Evolutionary conservation across 1,140 invertebrate species (phyloP).

Genomic region (Drosophila watanabei): DNA sequence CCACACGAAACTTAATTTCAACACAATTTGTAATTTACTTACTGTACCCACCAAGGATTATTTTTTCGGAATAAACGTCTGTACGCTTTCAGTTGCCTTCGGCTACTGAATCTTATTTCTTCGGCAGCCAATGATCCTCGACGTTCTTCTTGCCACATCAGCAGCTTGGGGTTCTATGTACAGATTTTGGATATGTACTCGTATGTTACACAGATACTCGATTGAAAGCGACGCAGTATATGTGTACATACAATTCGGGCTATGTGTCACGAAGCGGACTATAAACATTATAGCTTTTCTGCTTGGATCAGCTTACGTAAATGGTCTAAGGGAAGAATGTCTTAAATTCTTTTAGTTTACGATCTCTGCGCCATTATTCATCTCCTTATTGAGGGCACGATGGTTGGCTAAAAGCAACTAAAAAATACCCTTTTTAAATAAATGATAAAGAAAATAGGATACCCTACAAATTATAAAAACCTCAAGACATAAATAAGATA

Average conservation of each 20-base stretch:
- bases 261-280: neutral
- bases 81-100: conserved; percentile 8
- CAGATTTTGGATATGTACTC: neutral
- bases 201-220: neutral
- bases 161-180: neutral
- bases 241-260: neutral
- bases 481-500: too few species aligned
- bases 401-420: neutral
- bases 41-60: neutral
- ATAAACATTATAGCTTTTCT: neutral
- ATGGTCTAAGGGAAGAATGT: neutral
- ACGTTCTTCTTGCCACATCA: neutral
- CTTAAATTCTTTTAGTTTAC: neutral
- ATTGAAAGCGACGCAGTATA: neutral
- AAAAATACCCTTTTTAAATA: neutral
- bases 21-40: neutral
- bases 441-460: neutral
- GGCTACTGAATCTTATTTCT: conserved; percentile 6
- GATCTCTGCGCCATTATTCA: neutral
- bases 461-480: too few species aligned
- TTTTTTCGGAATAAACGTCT: conserved; percentile 1
- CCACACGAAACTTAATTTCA: neutral
- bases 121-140: neutral
- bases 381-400: neutral
- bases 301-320: conserved; percentile 7